Evolutionary conservation across 2,888 invertebrate genomes (phyloP).

Genomic region (Lepidocyrtoides sp.): DNA sequence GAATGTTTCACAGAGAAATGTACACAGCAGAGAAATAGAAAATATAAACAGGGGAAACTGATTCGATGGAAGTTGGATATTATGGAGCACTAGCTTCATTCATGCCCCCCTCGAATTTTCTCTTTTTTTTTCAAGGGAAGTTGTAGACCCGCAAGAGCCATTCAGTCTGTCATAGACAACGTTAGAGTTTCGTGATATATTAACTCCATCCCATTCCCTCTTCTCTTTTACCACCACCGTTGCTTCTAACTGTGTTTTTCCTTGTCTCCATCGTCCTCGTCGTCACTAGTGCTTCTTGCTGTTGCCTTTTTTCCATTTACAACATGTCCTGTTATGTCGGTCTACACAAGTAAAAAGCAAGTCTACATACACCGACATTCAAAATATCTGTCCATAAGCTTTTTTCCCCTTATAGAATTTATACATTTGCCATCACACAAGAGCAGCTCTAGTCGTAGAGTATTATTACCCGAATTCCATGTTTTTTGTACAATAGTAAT

Average conservation of each 20-base stretch:
- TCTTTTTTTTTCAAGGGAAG: slow-evolving; percentile 77
- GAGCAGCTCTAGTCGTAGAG: slow-evolving; percentile 25
- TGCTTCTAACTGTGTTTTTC: slow-evolving; percentile 54
- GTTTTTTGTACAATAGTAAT: slow-evolving; percentile 63
- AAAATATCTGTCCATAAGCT: slow-evolving; percentile 31
- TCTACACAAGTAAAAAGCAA: slow-evolving; percentile 5
- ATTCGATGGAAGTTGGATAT: slow-evolving; percentile 15
- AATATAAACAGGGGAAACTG: slow-evolving; percentile 40
- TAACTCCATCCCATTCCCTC: slow-evolving; percentile 86
- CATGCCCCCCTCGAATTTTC: slow-evolving; percentile 81
- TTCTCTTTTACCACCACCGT: slow-evolving; percentile 57
- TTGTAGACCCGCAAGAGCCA: slow-evolving; percentile 85
- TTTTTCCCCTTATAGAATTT: slow-evolving; percentile 15
- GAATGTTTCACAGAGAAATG: neutral
- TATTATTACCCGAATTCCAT: slow-evolving; percentile 71
- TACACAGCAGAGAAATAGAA: slow-evolving; percentile 1
- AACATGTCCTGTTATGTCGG: slow-evolving; percentile 47
- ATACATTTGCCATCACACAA: slow-evolving; percentile 36
- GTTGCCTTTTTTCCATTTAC: slow-evolving; percentile 67
- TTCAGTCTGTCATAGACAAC: slow-evolving; percentile 86
- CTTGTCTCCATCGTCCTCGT: slow-evolving; percentile 61
- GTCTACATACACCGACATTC: slow-evolving; percentile 19
- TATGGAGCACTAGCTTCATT: slow-evolving; percentile 48
- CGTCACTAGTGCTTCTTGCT: slow-evolving; percentile 65
- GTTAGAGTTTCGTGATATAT: slow-evolving; percentile 86